Conservation (phyloP, 2,888 invertebrate genomes). For the Coremacera marginata region DNA sequence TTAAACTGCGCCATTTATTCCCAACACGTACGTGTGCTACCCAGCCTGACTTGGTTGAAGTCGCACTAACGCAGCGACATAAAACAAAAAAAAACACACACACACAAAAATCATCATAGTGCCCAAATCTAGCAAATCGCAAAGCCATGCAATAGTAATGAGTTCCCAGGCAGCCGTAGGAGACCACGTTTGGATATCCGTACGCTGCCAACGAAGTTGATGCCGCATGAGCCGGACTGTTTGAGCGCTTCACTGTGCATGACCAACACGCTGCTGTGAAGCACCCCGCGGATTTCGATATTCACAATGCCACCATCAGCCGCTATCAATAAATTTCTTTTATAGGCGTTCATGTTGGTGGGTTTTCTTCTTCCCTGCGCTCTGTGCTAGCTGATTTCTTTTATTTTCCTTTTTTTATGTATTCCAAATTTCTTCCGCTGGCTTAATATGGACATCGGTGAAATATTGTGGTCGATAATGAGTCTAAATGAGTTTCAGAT, state of each 20-base stretch:
- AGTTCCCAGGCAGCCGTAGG: neutral
- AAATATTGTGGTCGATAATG: slow-evolving; percentile 35
- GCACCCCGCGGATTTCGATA: slow-evolving; percentile 27
- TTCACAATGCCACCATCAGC: slow-evolving; percentile 25
- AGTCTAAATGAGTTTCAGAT: slow-evolving; percentile 37
- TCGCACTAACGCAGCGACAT: neutral
- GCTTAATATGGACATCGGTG: slow-evolving; percentile 31
- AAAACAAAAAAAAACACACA: neutral
- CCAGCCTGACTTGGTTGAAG: neutral
- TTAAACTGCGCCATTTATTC: slow-evolving; percentile 25
- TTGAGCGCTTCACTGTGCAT: neutral
- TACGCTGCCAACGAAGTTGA: neutral
- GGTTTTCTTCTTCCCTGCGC: neutral
- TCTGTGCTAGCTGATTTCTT: neutral
- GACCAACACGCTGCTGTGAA: neutral
- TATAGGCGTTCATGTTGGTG: slow-evolving; percentile 9
- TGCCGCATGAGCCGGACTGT: neutral
- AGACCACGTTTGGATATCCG: neutral
- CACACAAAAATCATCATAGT: neutral
- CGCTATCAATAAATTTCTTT: slow-evolving; percentile 33
- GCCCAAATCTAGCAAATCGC: slow-evolving; percentile 28
- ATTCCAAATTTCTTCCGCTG: neutral
- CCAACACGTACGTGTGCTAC: slow-evolving; percentile 13
- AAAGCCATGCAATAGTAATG: slow-evolving; percentile 24
- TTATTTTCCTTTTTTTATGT: neutral